Evolutionary conservation across 2,888 invertebrate species (phyloP).

Genomic region (Hypercompe scribonia): DNA sequence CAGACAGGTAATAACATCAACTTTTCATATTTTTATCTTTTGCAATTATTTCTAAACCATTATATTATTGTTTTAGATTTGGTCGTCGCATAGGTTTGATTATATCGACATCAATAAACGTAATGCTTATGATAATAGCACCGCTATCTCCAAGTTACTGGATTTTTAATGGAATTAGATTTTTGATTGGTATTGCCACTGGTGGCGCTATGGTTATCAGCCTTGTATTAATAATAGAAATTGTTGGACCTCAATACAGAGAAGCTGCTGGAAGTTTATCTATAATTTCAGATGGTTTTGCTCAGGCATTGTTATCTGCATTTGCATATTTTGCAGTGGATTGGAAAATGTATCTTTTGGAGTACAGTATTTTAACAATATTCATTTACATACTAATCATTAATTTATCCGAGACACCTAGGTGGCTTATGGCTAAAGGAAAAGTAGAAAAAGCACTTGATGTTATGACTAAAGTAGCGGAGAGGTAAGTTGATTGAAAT

Average conservation of each 20-base stretch:
- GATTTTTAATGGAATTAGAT: slow-evolving; percentile 87
- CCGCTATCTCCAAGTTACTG: slow-evolving; percentile 87
- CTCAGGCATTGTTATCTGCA: slow-evolving; percentile 59
- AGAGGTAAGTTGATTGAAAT: slow-evolving; percentile 47
- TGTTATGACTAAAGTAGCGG: slow-evolving; percentile 61
- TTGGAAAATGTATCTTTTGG: slow-evolving; percentile 62
- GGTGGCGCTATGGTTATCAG: slow-evolving; percentile 90
- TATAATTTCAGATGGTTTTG: slow-evolving; percentile 62
- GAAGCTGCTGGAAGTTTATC: slow-evolving; percentile 66
- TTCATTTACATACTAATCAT: slow-evolving; percentile 55
- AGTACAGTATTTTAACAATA: slow-evolving; percentile 52
- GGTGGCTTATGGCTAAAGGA: slow-evolving; percentile 67
- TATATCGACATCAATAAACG: slow-evolving; percentile 88
- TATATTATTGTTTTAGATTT: slow-evolving; percentile 54
- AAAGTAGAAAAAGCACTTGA: slow-evolving; percentile 56
- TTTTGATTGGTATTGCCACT: slow-evolving; percentile 89
- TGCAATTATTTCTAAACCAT: not conserved
- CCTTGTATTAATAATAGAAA: slow-evolving; percentile 85
- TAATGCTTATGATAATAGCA: slow-evolving; percentile 88
- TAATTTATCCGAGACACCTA: slow-evolving; percentile 66
- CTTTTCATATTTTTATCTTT: not conserved
- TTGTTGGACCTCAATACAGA: slow-evolving; percentile 84
- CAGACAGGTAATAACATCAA: slow-evolving; percentile 60
- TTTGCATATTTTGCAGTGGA: slow-evolving; percentile 63
- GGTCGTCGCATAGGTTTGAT: slow-evolving; percentile 87